Base-by-base conservation (phyloP, 2,888 invertebrate species). In the Laothoe populi region DNA sequence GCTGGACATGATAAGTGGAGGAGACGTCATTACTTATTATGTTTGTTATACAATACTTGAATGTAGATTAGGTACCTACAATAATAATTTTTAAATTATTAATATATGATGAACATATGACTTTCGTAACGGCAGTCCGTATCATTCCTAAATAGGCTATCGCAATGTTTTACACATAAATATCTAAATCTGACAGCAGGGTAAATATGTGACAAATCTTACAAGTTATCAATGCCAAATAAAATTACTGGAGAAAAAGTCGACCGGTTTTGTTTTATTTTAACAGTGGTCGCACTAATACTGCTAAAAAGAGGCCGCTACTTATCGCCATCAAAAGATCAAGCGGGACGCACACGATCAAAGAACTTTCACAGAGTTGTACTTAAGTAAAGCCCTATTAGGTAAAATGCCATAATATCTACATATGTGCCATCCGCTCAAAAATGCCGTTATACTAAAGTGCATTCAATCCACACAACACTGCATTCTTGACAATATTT, bases 301-400 rank as follows among this genome's bases (percentile, higher is more conserved):
- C n/a, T n/a, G n/a, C n/a, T n/a, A n/a, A 10, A 53, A 53, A 16
- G 16, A 35, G 19, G 35, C 16, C 4, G 19, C 19, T 16, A 48
- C 10, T 31, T 31, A 35, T 53, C 19, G 19, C 19, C 16, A 49
- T 31, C 49, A 19, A 53, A 1, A 53, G 31, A 31, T 19, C 1
- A 31, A 35, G 53, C 53, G 19, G 35, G 16, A 11, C 19, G 16
- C 19, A 4, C 1, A 11, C 31, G 16, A 53, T 35, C 35, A 53
- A 53, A 19, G 49, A 49, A 31, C 35, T 53, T 53, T 35, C 63
- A 67, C 58, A 65, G 70, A 70, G 73, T 73, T 11, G 53, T 35
- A 53, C 31, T 53, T 35, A 35, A 53, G 31, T 19, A 10, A 21
- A 35, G 31, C 53, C 53, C 35, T 35, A 35, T 31, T 31, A 35